Conservation (phyloP, 1,140 invertebrate genomes). For the Drosophila athabasca region DNA sequence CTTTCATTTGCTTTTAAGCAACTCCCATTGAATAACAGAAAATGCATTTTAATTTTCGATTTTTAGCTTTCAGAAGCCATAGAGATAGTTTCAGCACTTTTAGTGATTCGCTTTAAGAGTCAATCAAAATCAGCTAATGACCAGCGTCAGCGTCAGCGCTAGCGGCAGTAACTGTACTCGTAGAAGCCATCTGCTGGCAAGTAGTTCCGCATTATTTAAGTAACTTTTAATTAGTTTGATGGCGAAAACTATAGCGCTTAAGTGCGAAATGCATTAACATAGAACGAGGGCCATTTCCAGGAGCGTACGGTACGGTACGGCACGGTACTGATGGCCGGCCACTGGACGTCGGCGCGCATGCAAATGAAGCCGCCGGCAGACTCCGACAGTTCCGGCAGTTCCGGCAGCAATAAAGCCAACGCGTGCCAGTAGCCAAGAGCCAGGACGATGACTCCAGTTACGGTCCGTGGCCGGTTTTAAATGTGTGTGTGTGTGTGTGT, state of each 20-base stretch:
- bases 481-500: conserved; percentile 10
- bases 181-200: conserved; percentile 2
- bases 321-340: neutral
- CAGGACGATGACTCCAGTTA: conserved; percentile 48
- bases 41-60: too few species aligned
- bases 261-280: conserved; percentile 71
- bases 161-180: too few species aligned
- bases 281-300: conserved; percentile 61
- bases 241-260: conserved; percentile 71
- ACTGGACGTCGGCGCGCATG: conserved; percentile 51
- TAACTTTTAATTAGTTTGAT: conserved; percentile 73
- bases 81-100: too few species aligned
- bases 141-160: too few species aligned
- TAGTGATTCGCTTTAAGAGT: too few species aligned
- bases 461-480: neutral
- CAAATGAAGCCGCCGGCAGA: conserved; percentile 45
- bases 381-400: conserved; percentile 14
- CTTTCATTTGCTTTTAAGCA: too few species aligned
- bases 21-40: too few species aligned
- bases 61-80: too few species aligned
- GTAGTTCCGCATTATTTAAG: conserved; percentile 72
- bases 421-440: conserved; percentile 22
- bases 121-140: too few species aligned
- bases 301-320: neutral
- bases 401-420: conserved; percentile 33